A percentile compares a stretch with the other conserved stretches of the same genome.
These are phyloP conservation scores for Eurystomus glaucurus DNA, from an alignment of 2,797 vertebrate genomes.

Conservation along the genomic window DNA sequence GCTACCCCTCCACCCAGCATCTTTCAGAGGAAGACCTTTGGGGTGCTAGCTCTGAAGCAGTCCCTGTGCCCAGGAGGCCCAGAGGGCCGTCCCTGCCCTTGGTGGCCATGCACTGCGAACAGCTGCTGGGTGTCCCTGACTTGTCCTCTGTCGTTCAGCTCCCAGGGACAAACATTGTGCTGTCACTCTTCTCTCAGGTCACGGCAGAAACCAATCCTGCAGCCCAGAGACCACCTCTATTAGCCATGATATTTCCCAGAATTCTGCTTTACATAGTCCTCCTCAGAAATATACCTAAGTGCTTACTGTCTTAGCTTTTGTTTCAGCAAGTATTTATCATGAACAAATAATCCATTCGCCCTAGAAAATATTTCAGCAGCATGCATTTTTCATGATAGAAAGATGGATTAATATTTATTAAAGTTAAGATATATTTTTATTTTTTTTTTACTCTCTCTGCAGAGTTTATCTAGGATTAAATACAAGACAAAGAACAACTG, in stretches of 20 bases:
- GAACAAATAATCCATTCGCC: background rate
- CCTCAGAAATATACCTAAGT: background rate
- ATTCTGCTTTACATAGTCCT: background rate
- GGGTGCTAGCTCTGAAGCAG: background rate
- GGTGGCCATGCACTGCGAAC: background rate
- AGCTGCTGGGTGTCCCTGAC: accelerated
- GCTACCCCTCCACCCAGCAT: background rate
- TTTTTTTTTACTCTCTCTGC: background rate
- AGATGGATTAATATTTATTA: background rate
- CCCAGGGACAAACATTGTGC: accelerated
- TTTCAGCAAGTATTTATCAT: background rate
- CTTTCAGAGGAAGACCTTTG: background rate
- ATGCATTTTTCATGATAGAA: background rate
- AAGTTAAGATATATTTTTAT: background rate
- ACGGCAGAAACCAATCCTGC: background rate
- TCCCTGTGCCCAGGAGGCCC: background rate
- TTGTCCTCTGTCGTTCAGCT: accelerated
- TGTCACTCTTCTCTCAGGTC: background rate
- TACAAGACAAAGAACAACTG: background rate
- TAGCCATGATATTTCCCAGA: background rate
- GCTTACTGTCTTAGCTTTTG: background rate
- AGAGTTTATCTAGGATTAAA: background rate
- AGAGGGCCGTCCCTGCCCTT: background rate
- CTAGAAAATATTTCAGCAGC: background rate
- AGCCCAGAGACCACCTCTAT: background rate